Conservation (phyloP, 2,797 vertebrate genomes). For the Cheracebus regulus region DNA sequence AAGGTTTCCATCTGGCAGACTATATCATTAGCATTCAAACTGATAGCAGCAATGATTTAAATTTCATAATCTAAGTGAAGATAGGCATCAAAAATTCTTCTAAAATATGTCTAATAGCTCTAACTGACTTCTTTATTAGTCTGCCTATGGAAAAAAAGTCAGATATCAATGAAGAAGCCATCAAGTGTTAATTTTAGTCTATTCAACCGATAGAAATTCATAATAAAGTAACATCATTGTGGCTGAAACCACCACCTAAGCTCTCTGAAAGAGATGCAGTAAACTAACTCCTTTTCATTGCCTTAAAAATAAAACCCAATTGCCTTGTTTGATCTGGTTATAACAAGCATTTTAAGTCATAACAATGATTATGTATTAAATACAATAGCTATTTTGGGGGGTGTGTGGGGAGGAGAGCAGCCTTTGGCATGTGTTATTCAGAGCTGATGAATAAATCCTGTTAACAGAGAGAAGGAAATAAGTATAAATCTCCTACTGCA, state of each 20-base stretch:
- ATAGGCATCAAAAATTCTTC: conserved; percentile 86
- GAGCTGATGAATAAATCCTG: conserved; percentile 68
- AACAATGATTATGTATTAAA: conserved; percentile 74
- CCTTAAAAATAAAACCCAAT: conserved; percentile 62
- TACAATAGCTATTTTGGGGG: conserved; percentile 56
- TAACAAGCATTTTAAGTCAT: conserved; percentile 62
- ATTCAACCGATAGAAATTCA: conserved; percentile 81
- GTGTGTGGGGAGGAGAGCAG: background rate
- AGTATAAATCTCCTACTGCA: conserved; percentile 68
- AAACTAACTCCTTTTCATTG: conserved; percentile 57
- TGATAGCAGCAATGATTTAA: conserved; percentile 86
- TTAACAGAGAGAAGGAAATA: conserved; percentile 69
- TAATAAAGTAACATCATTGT: conserved; percentile 77
- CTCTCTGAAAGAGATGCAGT: conserved; percentile 41
- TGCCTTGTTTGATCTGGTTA: conserved; percentile 64
- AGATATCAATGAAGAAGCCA: conserved; percentile 86
- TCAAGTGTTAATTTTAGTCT: conserved; percentile 86
- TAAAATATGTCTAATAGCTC: conserved; percentile 87
- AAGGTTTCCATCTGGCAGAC: conserved; percentile 86
- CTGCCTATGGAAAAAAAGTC: conserved; percentile 82
- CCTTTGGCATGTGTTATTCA: conserved; percentile 51
- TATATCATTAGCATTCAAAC: conserved; percentile 87
- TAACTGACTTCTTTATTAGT: conserved; percentile 88
- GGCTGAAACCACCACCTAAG: conserved; percentile 30
- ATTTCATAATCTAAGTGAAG: conserved; percentile 87